Base-by-base conservation (phyloP, 2,797 vertebrate species). In the Ctenosaura bakeri region DNA sequence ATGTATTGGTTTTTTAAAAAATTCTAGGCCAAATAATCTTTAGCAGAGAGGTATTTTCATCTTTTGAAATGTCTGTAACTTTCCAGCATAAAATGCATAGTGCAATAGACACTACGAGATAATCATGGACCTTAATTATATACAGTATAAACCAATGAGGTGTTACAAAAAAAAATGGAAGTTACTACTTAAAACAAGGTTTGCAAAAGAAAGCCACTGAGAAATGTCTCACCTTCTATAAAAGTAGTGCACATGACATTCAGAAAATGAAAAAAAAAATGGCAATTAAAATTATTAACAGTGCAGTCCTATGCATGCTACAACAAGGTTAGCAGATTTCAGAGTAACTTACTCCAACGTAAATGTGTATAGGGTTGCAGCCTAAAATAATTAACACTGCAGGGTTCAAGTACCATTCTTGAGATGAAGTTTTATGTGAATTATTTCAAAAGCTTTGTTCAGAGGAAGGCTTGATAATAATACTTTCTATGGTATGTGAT, bases 81-180 rank as follows among this genome's bases (percentile, higher is more conserved):
- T 92, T 93, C 87, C 93, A 94, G 90, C 0, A 0, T 89, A 91
- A 81, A 88, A n/a, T 66, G 93, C 50, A 88, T 56, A 83, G 66
- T 86, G 64, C 91, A 93, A 93, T 87, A 92, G 87, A 90, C 91
- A 91, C 81, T 93, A 93, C 90, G 87, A 90, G 59, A 90, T 91
- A 92, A 76, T 81, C 81, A 79, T 62, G 64, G 93, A 82, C 42
- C 81, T 92, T 46, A 95, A 79, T 94, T 95, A 95, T 54, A 90
- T 95, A 91, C 80, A 89, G 69, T 94, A 92, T 52, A 94, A 95
- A 93, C 85, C 82, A 92, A 95, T 89, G 92, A 90, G 92, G 85
- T 92, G 91, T 83, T 92, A 92, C 90, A 86, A 94, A 96, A 90
- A 94, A 96, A 95, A 0, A 0, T 76, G 50, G 90, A 84, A 90